Percentiles rank a stretch among this genome's conserved stretches.
Conservation (phyloP, 2,888 invertebrate genomes). For the Cheilosia scutellata region DNA sequence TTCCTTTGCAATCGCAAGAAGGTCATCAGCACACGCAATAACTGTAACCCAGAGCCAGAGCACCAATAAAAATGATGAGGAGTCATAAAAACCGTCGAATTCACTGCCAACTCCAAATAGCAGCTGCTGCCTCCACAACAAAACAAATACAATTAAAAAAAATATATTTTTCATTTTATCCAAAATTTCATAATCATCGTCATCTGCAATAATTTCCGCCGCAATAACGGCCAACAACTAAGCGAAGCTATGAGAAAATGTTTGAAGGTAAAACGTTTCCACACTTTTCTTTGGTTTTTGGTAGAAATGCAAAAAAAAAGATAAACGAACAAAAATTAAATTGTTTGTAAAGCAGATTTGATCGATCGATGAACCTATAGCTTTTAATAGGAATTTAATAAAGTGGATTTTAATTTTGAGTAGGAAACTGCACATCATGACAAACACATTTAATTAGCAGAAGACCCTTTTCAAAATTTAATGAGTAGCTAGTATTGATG, state of each 20-base stretch:
- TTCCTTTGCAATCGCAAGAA: constrained; percentile 45
- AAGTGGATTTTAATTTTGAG: constrained; percentile 20
- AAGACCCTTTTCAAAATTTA: constrained; percentile 12
- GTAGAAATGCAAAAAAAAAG: constrained; percentile 8
- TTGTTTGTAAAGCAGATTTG: constrained; percentile 20
- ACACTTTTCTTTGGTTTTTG: constrained; percentile 39
- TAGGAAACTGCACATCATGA: constrained; percentile 33
- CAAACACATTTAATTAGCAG: constrained; percentile 33
- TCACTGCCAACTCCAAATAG: constrained; percentile 17
- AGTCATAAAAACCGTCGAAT: constrained; percentile 43
- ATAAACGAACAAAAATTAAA: neutral
- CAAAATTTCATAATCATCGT: constrained; percentile 53
- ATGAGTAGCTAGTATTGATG: constrained; percentile 12
- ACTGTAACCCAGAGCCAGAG: neutral
- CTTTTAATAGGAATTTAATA: constrained; percentile 33
- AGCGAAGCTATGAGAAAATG: constrained; percentile 51
- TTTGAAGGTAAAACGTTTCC: constrained; percentile 59
- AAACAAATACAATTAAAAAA: constrained; percentile 53
- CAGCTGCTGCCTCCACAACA: constrained; percentile 20
- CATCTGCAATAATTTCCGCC: constrained; percentile 52
- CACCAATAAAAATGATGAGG: constrained; percentile 19
- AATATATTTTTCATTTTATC: constrained; percentile 3
- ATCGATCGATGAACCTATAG: constrained; percentile 43
- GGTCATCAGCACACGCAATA: constrained; percentile 42
- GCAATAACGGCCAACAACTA: constrained; percentile 31